phyloP scores from a whole-genome alignment of 2,888 invertebrate genomes.

The Cartodere bifasciata region DNA sequence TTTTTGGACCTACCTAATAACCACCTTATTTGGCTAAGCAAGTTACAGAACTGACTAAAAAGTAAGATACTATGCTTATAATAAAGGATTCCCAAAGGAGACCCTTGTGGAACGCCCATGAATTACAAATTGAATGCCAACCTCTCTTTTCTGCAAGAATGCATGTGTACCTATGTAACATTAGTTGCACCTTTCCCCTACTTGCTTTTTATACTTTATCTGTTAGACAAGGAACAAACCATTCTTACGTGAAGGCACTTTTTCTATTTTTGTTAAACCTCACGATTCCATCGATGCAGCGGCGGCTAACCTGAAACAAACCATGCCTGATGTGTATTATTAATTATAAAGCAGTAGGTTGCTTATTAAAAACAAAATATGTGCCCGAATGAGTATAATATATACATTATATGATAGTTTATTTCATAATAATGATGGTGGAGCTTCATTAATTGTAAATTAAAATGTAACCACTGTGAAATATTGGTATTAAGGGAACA shows the following conservation, averaged over 20 bases:
- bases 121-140: conserved; percentile 1
- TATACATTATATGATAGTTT: conserved; percentile 10
- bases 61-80: too few relatives aligned
- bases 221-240: too few relatives aligned
- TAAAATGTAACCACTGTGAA: conserved; percentile 12
- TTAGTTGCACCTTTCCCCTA: too few relatives aligned
- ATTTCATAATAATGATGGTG: conserved; percentile 9
- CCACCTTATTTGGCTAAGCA: too few relatives aligned
- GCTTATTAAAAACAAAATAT: conserved; percentile 26
- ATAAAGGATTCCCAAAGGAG: too few relatives aligned
- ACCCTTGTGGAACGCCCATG: too few relatives aligned
- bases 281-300: too few relatives aligned
- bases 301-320: conserved; percentile 21
- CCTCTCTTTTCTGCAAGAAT: not conserved
- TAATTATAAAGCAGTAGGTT: conserved; percentile 26
- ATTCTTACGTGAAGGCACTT: not conserved
- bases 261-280: conserved; percentile 2
- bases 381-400: conserved; percentile 13
- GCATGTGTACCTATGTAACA: too few relatives aligned
- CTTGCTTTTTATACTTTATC: too few relatives aligned
- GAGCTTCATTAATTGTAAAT: conserved; percentile 10
- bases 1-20: too few relatives aligned
- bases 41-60: too few relatives aligned
- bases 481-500: not conserved
- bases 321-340: conserved; percentile 25